Evolutionary conservation across 2,113 vertebrate species (phyloP), one percentile per base, ranked within the genome.

Genomic region (Tragulus kanchil): DNA sequence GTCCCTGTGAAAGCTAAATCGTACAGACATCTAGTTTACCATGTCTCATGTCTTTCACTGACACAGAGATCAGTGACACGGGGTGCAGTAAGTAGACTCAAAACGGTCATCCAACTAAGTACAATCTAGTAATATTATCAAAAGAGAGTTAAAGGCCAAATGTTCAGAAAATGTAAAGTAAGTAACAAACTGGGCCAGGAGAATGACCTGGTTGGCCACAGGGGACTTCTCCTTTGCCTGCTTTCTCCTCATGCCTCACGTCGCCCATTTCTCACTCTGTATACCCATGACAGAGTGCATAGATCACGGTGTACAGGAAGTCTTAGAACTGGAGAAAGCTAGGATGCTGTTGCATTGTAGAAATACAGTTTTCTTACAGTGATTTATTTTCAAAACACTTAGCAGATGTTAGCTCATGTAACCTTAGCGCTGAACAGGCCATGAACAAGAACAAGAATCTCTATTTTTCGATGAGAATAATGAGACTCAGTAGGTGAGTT

Each of bases 381-480:
- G 42, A 54, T 58, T 6, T 79, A 1, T 85, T 85, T 93, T 91
- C 15, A 92, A 58, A 85, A 26, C 69, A 62, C 8, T 64, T 56
- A 12, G 7, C 8, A 21, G 19, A 17, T 69, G 25, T 71, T 65
- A 26, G 6, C 42, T 90, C 31, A 3, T 45, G 7, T 62, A 50
- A 71, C 90, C 56, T 90, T 94, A 65, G 42, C 78, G 50, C 67
- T 90, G 69, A 36, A 23, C 45, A 75, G 9, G 10, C 67, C 14
- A 14, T 73, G 62, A 94, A 56, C 64, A 90, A 93, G 58, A 90
- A 87, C 36, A 36, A 36, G 36, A 36, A 36, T 64, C 79, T 92
- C 17, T 45, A 11, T 36, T 36, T 36, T 36, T 36, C 36, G 36
- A 42, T 64, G 28, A 73, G n/a, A 78, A 79, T 54, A 94, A 28